These are phyloP conservation scores for Latrodectus hesperus DNA, from an alignment of 2,888 invertebrate genomes.

Conservation along the genomic window DNA sequence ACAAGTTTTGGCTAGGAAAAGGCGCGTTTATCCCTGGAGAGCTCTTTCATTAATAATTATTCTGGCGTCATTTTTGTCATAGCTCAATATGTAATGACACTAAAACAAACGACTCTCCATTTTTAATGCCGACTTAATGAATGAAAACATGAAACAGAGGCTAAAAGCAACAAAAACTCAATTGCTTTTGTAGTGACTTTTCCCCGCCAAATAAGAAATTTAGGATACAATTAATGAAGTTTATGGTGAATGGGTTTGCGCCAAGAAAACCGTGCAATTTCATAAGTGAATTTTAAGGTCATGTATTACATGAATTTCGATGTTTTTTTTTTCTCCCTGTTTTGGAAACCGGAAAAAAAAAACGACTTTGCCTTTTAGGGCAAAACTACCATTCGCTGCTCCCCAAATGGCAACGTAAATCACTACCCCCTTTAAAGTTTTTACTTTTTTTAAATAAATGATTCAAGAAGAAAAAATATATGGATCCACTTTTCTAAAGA, in stretches of 20 bases:
- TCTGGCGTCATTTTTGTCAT: neutral
- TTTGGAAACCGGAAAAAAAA: neutral
- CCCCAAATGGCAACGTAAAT: slow-evolving; percentile 27
- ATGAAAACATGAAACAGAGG: neutral
- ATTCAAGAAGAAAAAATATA: neutral
- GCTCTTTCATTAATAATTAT: neutral
- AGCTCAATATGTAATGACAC: neutral
- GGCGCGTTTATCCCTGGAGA: neutral
- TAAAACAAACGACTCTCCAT: slow-evolving; percentile 5
- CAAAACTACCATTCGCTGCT: slow-evolving; percentile 4
- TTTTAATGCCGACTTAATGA: slow-evolving; percentile 3
- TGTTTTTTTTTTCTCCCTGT: neutral
- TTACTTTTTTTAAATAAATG: slow-evolving; percentile 2
- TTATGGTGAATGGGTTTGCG: neutral
- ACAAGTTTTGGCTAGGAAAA: neutral
- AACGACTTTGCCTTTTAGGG: neutral
- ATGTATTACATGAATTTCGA: neutral
- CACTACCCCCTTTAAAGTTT: neutral
- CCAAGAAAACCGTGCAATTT: slow-evolving; percentile 7
- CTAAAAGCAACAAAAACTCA: slow-evolving; percentile 4
- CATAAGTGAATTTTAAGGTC: slow-evolving; percentile 31
- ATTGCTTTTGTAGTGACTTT: slow-evolving; percentile 8
- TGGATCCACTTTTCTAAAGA: neutral
- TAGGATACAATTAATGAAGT: slow-evolving; percentile 27
- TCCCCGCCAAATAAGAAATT: slow-evolving; percentile 1